Evolutionary conservation across 1,140 invertebrate species (phyloP).

Genomic region (Lasaia peninsularis): DNA sequence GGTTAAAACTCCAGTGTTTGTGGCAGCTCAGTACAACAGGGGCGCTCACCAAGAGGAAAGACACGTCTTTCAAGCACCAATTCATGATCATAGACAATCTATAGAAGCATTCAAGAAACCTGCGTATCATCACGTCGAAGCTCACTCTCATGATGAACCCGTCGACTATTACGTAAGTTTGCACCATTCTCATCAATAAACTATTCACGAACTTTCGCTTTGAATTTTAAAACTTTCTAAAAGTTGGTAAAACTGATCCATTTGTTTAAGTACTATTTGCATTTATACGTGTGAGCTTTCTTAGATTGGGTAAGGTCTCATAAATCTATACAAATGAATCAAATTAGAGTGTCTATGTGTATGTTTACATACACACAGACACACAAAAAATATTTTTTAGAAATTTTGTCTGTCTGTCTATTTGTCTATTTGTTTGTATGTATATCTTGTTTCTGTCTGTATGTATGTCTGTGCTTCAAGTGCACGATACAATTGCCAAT

Average conservation of each 20-base stretch:
- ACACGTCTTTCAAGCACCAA: constrained; percentile 28
- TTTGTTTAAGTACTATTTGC: neutral
- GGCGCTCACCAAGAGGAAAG: constrained; percentile 23
- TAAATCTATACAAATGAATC: no score
- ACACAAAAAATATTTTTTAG: no score
- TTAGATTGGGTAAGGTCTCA: no score
- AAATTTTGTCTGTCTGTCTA: no score
- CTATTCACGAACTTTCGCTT: constrained; percentile 32
- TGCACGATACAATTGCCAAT: no score
- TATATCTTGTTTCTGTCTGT: no score
- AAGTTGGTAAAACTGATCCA: neutral
- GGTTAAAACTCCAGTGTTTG: constrained; percentile 22
- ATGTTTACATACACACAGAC: no score
- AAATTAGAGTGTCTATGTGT: no score
- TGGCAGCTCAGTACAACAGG: constrained; percentile 30
- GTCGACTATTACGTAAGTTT: constrained; percentile 70
- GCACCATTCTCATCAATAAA: constrained; percentile 38
- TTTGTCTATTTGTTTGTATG: no score
- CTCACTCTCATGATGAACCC: constrained; percentile 54
- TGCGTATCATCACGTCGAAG: constrained; percentile 41
- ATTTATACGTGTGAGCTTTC: neutral
- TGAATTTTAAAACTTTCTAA: constrained; percentile 14
- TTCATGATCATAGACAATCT: constrained; percentile 34
- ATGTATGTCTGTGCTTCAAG: no score
- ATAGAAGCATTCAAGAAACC: constrained; percentile 27